phyloP scores from a whole-genome alignment of 23 tunicate species.

The Botrylloides violaceus region DNA sequence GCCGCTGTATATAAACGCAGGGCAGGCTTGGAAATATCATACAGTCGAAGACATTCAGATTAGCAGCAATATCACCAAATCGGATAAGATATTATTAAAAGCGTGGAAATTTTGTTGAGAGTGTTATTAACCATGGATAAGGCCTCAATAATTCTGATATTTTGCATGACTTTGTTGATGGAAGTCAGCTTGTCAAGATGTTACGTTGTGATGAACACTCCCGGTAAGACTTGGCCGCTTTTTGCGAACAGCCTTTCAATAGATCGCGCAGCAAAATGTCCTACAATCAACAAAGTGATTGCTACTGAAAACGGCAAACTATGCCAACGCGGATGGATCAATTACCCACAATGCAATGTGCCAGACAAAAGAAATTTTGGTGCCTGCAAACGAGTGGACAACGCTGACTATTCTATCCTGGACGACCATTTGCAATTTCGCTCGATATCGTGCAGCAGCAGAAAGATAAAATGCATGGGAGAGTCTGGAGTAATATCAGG shows the following conservation, averaged over 20 bases:
- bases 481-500: constrained; percentile 10
- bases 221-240: not conserved
- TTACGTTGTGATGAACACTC: not conserved
- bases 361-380: constrained; percentile 21
- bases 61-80: no score
- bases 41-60: no score
- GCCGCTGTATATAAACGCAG: no score
- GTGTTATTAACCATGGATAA: no score
- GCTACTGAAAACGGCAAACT: not conserved
- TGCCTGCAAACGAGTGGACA: not conserved
- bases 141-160: no score
- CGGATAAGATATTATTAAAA: no score
- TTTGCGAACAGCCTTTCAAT: not conserved
- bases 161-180: no score
- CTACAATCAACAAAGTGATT: not conserved
- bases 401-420: constrained; percentile 5
- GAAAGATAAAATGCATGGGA: constrained; percentile 4
- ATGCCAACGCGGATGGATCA: constrained; percentile 24
- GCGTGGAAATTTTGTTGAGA: no score
- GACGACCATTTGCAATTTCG: not conserved
- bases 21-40: no score
- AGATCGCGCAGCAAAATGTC: not conserved
- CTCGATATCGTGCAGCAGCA: not conserved
- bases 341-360: not conserved
- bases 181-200: not conserved